Base-by-base conservation (phyloP, 2,113 vertebrate genomes). In the Phaethornis superciliosus region DNA sequence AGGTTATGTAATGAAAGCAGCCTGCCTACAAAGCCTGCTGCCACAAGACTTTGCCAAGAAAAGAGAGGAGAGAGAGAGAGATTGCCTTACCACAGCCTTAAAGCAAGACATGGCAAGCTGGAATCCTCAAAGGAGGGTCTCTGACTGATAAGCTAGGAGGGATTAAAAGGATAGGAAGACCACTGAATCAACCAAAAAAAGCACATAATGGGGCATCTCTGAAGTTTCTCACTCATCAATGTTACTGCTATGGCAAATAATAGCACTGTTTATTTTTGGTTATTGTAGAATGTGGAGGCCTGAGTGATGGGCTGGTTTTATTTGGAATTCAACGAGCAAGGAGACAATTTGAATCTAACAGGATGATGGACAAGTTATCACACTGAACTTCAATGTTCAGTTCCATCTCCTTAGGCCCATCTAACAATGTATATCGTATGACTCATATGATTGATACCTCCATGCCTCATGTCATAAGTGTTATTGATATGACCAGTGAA, bases 21-120 rank as follows among this genome's bases (percentile, higher is more conserved):
- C 59, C 95, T 97, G 95, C 95, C 93, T 95, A 95, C 96, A 96
- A 95, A 95, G 93, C 95, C 94, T 95, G 95, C 96, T 96, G 96
- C 94, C 91, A 46, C 82, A 93, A 90, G 94, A 97, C 42, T 96
- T 93, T 91, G 91, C 94, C 95, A 97, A 96, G 93, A 95, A 91
- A 95, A 93, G 63, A 90, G 85, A 49, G 44, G 82, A 8, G 2
- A 8, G 12, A 87, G 75, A 85, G 81, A 85, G 56, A 85, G 52
- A 49, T 10, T 22, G 87, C 47, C 75, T 95, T 94, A 91, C 79
- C 88, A 85, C 67, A 88, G 85, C 37, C 79, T 94, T 83, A 88
- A 89, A 96, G 79, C 21, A 37, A 91, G 89, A 74, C 47, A 77
- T 46, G 81, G 68, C 84, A 91, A 83, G n/a, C 71, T 42, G 85